These are phyloP conservation scores for Trichomalopsis sarcophagae DNA, from an alignment of 1,140 invertebrate species.

Conservation along the genomic window DNA sequence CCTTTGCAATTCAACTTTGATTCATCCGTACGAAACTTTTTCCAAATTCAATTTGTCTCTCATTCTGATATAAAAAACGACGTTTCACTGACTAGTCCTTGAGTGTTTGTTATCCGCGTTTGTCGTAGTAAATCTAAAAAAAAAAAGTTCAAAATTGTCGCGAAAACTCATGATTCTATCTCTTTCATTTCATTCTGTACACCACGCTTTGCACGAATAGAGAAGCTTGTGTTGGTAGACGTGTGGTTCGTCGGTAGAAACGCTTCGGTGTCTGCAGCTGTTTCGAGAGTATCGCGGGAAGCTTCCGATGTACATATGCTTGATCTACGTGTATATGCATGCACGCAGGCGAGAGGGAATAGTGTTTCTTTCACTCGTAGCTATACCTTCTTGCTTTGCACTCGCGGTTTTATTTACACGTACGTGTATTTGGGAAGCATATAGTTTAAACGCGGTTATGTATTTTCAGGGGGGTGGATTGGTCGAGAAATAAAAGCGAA, in stretches of 20 bases:
- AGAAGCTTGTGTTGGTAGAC: slow-evolving; percentile 28
- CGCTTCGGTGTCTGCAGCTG: slow-evolving; percentile 20
- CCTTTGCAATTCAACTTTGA: slow-evolving; percentile 31
- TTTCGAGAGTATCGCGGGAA: not conserved
- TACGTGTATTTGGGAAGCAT: not conserved
- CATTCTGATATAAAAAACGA: slow-evolving; percentile 19
- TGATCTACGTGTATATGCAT: not conserved
- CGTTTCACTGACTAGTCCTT: slow-evolving; percentile 44
- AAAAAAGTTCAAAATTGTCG: slow-evolving; percentile 28
- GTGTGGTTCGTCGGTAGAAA: slow-evolving; percentile 29
- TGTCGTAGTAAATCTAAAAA: slow-evolving; percentile 9
- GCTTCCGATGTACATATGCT: not conserved
- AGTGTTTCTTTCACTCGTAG: not conserved
- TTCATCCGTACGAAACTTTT: slow-evolving; percentile 12
- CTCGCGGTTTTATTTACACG: not conserved
- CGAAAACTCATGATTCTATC: slow-evolving; percentile 13
- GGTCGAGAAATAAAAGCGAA: too few species aligned
- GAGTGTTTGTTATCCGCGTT: slow-evolving; percentile 36
- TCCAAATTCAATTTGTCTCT: slow-evolving; percentile 12
- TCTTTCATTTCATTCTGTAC: slow-evolving; percentile 51
- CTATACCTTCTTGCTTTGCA: not conserved
- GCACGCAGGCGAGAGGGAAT: not conserved
- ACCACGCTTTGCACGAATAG: slow-evolving; percentile 49
- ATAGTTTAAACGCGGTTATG: not conserved
- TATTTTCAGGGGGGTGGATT: not conserved